Evolutionary conservation across 1,140 invertebrate species (phyloP).

Genomic region (Drosophila suzukii): DNA sequence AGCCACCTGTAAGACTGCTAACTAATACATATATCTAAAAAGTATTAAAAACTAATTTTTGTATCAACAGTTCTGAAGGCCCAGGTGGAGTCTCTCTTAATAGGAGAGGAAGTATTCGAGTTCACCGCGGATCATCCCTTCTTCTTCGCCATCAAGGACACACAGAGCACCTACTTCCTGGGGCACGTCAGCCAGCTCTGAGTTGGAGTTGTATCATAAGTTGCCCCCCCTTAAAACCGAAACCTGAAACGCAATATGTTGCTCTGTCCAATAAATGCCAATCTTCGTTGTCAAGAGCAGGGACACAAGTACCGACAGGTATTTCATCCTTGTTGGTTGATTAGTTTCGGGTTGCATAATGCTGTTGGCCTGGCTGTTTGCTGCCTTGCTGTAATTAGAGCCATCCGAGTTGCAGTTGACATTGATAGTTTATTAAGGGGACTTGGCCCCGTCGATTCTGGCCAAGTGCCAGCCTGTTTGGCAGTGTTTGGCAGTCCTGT

Average conservation of each 20-base stretch:
- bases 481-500: constrained; percentile 51
- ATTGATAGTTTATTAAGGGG: constrained; percentile 52
- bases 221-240: neutral
- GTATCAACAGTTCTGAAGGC: constrained; percentile 23
- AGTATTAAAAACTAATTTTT: neutral
- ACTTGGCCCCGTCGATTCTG: constrained; percentile 6
- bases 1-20: constrained; percentile 68
- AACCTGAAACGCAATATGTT: constrained; percentile 3
- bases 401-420: constrained; percentile 24
- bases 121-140: constrained; percentile 71
- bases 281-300: constrained; percentile 36
- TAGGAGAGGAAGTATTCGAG: constrained; percentile 20
- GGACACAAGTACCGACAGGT: constrained; percentile 14
- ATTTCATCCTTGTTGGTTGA: constrained; percentile 22
- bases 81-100: constrained; percentile 10
- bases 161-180: constrained; percentile 40
- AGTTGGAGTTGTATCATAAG: constrained; percentile 1
- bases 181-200: constrained; percentile 50
- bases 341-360: constrained; percentile 48
- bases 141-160: constrained; percentile 47
- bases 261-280: constrained; percentile 42
- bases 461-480: constrained; percentile 34
- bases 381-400: constrained; percentile 43
- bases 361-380: constrained; percentile 2
- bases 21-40: neutral